These are phyloP conservation scores for Syngnathus acus DNA, from an alignment of 2,797 vertebrate genomes.

Conservation along the genomic window DNA sequence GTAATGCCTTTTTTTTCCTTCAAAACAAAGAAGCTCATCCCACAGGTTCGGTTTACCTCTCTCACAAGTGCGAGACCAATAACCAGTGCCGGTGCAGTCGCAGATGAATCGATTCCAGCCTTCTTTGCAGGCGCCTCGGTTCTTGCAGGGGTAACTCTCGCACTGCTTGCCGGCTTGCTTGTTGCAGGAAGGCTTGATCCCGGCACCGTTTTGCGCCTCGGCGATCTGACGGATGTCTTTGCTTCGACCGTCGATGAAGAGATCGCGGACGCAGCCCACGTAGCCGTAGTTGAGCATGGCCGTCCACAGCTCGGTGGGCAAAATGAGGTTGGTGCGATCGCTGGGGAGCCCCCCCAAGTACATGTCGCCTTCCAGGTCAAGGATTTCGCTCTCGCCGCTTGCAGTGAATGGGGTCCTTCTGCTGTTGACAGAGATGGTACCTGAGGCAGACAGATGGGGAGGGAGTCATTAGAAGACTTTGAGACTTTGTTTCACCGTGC, in stretches of 20 bases:
- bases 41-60: constrained; percentile 72
- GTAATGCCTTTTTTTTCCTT: background rate
- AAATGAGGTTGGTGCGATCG: constrained; percentile 86
- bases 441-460: constrained; percentile 47
- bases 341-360: constrained; percentile 91
- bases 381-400: constrained; percentile 94
- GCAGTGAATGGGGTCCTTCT: constrained; percentile 92
- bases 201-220: constrained; percentile 87
- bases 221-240: constrained; percentile 98
- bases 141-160: constrained; percentile 93
- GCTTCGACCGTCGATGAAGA: constrained; percentile 94
- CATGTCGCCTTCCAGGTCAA: constrained; percentile 97
- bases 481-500: background rate
- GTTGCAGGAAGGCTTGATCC: constrained; percentile 93
- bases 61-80: constrained; percentile 93
- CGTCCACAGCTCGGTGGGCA: constrained; percentile 97
- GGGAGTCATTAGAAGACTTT: background rate
- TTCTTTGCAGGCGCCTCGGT: constrained; percentile 89
- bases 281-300: constrained; percentile 99
- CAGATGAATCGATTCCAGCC: constrained; percentile 99
- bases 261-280: constrained; percentile 91
- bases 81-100: constrained; percentile 93
- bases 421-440: constrained; percentile 98
- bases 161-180: constrained; percentile 87
- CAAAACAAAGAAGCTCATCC: background rate